Evolutionary conservation across 2,888 invertebrate species (phyloP), one percentile per base, ranked within the genome.

Genomic region (Aphodius sticticus): DNA sequence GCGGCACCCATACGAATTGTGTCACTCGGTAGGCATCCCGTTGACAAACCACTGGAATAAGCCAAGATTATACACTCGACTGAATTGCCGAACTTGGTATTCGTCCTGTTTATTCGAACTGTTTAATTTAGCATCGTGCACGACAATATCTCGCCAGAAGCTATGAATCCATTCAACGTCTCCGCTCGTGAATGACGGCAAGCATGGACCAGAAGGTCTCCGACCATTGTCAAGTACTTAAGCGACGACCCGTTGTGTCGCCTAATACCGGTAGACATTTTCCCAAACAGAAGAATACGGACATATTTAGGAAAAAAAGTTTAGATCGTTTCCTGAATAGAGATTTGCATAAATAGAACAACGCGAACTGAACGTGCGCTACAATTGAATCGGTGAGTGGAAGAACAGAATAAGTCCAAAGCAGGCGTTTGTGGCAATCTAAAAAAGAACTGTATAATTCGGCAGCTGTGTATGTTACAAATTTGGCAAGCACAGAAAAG

Each of bases 221-320:
- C 53, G 53, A 53, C 53, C 53, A 53, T 53, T 53, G 53, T 53
- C 53, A 53, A 53, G 53, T 53, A 53, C 53, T 53, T 53, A 53
- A 53, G 53, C 53, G 53, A 53, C 53, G 53, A 53, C 53, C 53
- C 53, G 53, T 53, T 12, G 53, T 12, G 53, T 53, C 53, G 53
- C 53, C 53, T 53, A 53, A 53, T 53, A 5, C 53, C 53, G 53
- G 53, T 53, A 53, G 53, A 53, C 53, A 53, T 53, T 53, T 12
- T 12, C 53, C 53, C 9, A 5, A 7, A 53, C 53, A 53, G 4
- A 2, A 53, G 53, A 53, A 53, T 9, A 53, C 53, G 12, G 2
- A 53, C 1, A 0, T 53, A 9, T 53, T 2, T 1, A 12, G 3
- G 26, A 26, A 26, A 26, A 26, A 26, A 53, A 53, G 53, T 53